These are phyloP conservation scores for Turdus rufiventris DNA, from an alignment of 2,113 vertebrate genomes.

Conservation along the genomic window DNA sequence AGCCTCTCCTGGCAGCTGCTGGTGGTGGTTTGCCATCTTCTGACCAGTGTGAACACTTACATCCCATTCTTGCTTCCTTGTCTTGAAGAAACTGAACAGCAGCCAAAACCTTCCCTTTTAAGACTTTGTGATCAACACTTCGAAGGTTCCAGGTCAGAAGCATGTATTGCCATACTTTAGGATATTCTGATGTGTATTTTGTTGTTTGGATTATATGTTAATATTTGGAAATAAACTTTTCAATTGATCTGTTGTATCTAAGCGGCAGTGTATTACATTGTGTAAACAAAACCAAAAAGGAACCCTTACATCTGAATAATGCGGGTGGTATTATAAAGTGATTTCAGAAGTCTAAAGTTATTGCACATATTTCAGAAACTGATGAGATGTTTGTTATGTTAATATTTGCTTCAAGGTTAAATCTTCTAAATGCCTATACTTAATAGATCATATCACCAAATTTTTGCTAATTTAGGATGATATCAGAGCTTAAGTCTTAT, in stretches of 20 bases:
- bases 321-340: neutral
- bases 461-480: neutral
- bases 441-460: neutral
- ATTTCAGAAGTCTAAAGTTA: neutral
- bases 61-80: neutral
- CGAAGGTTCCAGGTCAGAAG: neutral
- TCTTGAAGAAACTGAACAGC: neutral
- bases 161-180: neutral
- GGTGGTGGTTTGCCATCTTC: neutral
- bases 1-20: neutral
- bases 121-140: neutral
- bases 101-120: neutral
- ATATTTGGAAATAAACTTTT: neutral
- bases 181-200: neutral
- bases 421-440: neutral
- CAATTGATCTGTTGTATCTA: neutral
- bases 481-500: neutral
- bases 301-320: neutral
- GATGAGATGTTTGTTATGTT: neutral
- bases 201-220: neutral
- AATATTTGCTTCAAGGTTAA: neutral
- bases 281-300: neutral
- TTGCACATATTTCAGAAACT: neutral
- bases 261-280: neutral
- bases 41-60: neutral